phyloP scores from a whole-genome alignment of 1,140 invertebrate species.

The Druon quercuslanigerum region DNA sequence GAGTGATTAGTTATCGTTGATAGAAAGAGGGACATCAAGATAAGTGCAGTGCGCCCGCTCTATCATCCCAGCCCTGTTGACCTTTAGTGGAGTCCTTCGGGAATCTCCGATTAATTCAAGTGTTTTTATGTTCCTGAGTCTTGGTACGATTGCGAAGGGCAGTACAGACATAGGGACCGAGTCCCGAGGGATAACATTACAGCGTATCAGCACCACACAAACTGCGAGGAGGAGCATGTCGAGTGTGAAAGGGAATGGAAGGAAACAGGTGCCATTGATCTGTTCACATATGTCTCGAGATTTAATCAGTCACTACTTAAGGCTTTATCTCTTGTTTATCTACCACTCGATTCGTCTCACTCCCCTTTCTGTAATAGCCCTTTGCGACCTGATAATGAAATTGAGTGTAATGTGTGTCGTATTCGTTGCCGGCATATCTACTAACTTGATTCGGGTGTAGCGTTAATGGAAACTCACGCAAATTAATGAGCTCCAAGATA shows the following conservation, averaged over 20 bases:
- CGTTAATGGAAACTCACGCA: slow-evolving; percentile 63
- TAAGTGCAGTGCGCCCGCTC: slow-evolving; percentile 36
- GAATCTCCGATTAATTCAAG: slow-evolving; percentile 71
- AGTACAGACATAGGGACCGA: slow-evolving; percentile 45
- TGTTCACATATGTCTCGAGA: slow-evolving; percentile 73
- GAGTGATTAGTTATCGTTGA: background rate
- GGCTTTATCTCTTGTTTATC: slow-evolving; percentile 67
- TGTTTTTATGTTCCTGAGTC: slow-evolving; percentile 63
- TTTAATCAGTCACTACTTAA: slow-evolving; percentile 74
- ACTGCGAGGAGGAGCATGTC: slow-evolving; percentile 46
- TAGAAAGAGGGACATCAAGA: slow-evolving; percentile 32
- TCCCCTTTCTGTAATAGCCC: slow-evolving; percentile 37
- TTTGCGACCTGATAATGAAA: slow-evolving; percentile 63
- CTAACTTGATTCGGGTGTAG: slow-evolving; percentile 57
- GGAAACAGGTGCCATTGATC: slow-evolving; percentile 64
- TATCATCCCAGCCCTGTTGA: slow-evolving; percentile 56
- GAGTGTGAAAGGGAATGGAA: slow-evolving; percentile 44
- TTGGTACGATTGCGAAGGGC: slow-evolving; percentile 53
- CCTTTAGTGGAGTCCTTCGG: slow-evolving; percentile 66
- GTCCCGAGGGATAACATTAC: slow-evolving; percentile 70
- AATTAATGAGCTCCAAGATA: slow-evolving; percentile 49
- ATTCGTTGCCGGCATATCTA: slow-evolving; percentile 61
- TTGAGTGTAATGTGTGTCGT: slow-evolving; percentile 66
- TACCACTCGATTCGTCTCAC: slow-evolving; percentile 50
- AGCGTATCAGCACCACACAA: slow-evolving; percentile 73